Evolutionary conservation across 2,113 vertebrate species (phyloP).

Genomic region (Tautogolabrus adspersus): DNA sequence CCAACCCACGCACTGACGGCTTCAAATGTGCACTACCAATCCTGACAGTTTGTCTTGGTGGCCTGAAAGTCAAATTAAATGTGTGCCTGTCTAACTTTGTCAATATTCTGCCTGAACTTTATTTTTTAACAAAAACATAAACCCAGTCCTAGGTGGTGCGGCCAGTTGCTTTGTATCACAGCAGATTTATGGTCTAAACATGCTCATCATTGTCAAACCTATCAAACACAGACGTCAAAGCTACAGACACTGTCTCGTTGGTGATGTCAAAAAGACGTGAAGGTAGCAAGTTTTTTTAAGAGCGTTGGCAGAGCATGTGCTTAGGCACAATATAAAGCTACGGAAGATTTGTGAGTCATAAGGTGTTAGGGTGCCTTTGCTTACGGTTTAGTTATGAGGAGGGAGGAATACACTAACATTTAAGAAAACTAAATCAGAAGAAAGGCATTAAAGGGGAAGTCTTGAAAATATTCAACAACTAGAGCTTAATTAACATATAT

Average conservation of each 20-base stretch:
- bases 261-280: conserved; percentile 24
- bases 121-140: background rate
- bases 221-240: conserved; percentile 51
- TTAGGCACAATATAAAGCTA: too few relatives aligned
- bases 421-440: too few relatives aligned
- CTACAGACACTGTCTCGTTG: conserved; percentile 21
- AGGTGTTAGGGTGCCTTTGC: background rate
- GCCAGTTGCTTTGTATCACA: background rate
- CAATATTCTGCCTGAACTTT: background rate
- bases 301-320: background rate
- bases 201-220: conserved; percentile 14
- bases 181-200: conserved; percentile 25
- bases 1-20: background rate
- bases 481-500: too few relatives aligned
- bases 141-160: conserved; percentile 25
- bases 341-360: background rate
- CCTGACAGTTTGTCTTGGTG: background rate
- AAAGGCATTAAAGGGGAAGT: too few relatives aligned
- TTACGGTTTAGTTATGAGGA: too few relatives aligned
- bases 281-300: background rate
- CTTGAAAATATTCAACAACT: too few relatives aligned
- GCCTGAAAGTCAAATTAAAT: background rate
- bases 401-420: too few relatives aligned
- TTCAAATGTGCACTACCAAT: conserved; percentile 10
- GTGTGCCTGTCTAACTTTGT: background rate